Evolutionary conservation across 2,113 vertebrate species (phyloP).

Genomic region (Grus americana): DNA sequence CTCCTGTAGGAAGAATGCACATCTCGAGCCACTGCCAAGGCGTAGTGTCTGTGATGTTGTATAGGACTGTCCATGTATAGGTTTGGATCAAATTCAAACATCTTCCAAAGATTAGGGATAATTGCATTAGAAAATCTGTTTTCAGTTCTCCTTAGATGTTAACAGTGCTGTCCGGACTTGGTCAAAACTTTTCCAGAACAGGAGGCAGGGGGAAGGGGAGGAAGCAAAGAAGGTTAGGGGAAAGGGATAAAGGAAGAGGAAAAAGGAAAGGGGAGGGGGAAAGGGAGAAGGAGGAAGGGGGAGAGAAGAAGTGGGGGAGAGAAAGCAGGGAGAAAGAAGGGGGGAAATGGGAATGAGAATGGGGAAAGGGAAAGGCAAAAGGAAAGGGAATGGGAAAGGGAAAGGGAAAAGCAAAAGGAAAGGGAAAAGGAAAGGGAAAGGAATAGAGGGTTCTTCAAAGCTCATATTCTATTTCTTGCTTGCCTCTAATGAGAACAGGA

Average conservation of each 20-base stretch:
- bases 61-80: background rate
- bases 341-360: no score
- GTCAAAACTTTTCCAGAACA: background rate
- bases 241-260: background rate
- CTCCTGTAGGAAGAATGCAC: background rate
- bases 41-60: background rate
- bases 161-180: background rate
- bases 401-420: background rate
- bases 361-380: background rate
- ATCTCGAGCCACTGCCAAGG: background rate
- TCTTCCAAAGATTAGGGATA: background rate
- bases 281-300: background rate
- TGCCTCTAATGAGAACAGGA: background rate
- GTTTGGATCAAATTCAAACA: background rate
- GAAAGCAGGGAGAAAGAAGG: background rate
- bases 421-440: no score
- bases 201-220: background rate
- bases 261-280: no score
- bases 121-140: background rate
- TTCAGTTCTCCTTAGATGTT: background rate
- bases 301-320: fast-evolving
- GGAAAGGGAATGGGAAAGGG: no score
- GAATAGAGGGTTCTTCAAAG: background rate
- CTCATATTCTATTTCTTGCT: background rate
- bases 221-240: background rate